phyloP scores from a whole-genome alignment of 2,113 vertebrate species.

The Sturnira hondurensis region DNA sequence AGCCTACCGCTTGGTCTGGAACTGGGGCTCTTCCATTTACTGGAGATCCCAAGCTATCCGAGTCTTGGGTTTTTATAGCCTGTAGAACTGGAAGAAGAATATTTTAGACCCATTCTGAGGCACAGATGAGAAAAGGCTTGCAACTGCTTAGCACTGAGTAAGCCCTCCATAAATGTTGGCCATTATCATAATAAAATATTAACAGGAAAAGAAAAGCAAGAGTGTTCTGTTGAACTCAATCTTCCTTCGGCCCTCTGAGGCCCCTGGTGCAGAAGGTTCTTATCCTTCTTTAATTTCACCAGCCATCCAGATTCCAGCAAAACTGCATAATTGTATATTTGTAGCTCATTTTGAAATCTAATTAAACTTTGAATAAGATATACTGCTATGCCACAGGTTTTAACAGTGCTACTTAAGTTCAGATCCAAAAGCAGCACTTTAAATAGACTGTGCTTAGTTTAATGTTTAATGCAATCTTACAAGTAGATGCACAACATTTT shows the following conservation, averaged over 20 bases:
- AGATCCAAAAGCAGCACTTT: constrained; percentile 58
- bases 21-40: background rate
- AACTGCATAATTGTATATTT: constrained; percentile 59
- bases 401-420: constrained; percentile 65
- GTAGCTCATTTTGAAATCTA: constrained; percentile 65
- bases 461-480: constrained; percentile 71
- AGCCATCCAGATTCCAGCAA: constrained; percentile 45
- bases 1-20: background rate
- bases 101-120: background rate
- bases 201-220: constrained; percentile 13
- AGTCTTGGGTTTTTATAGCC: background rate
- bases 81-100: background rate
- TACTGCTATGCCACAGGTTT: constrained; percentile 69
- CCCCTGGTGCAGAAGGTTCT: background rate
- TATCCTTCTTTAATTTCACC: constrained; percentile 42
- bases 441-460: constrained; percentile 66
- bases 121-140: background rate
- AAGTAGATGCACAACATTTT: constrained; percentile 46
- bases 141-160: background rate
- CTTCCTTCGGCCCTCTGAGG: background rate
- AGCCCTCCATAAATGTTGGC: background rate
- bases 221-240: background rate
- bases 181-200: constrained; percentile 46
- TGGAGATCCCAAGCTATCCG: background rate
- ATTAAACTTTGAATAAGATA: constrained; percentile 74